A percentile compares a stretch with the other conserved stretches of the same genome.
phyloP scores from a whole-genome alignment of 2,113 vertebrate genomes.

The Antigone vipio region DNA sequence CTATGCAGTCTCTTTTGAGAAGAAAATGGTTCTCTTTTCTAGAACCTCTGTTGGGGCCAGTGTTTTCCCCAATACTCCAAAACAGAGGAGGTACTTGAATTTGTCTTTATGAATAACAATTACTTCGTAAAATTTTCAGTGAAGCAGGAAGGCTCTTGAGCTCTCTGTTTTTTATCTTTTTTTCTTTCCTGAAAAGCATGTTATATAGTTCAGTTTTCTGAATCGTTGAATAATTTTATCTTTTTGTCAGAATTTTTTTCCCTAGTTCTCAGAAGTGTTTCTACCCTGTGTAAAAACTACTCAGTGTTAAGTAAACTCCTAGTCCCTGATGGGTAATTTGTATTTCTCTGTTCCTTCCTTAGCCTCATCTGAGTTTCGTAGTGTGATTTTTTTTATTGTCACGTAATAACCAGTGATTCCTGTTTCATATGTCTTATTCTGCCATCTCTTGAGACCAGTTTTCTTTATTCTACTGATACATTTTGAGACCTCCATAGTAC shows the following conservation, averaged over 20 bases:
- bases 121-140: background rate
- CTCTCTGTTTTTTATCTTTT: accelerated
- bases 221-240: background rate
- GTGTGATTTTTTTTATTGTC: background rate
- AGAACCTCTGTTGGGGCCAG: background rate
- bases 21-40: background rate
- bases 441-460: background rate
- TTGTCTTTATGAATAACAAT: background rate
- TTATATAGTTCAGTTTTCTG: background rate
- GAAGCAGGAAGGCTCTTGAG: background rate
- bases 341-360: background rate
- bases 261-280: background rate
- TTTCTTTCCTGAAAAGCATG: background rate
- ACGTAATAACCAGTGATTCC: background rate
- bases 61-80: background rate
- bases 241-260: background rate
- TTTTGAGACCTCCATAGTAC: background rate
- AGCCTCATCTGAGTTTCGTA: background rate
- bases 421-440: background rate
- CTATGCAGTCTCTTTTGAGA: background rate
- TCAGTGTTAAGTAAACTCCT: background rate
- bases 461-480: background rate
- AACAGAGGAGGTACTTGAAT: background rate
- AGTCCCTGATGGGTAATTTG: background rate
- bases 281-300: background rate